These are phyloP conservation scores for Perccottus glenii DNA, from an alignment of 2,113 vertebrate species.

Conservation along the genomic window DNA sequence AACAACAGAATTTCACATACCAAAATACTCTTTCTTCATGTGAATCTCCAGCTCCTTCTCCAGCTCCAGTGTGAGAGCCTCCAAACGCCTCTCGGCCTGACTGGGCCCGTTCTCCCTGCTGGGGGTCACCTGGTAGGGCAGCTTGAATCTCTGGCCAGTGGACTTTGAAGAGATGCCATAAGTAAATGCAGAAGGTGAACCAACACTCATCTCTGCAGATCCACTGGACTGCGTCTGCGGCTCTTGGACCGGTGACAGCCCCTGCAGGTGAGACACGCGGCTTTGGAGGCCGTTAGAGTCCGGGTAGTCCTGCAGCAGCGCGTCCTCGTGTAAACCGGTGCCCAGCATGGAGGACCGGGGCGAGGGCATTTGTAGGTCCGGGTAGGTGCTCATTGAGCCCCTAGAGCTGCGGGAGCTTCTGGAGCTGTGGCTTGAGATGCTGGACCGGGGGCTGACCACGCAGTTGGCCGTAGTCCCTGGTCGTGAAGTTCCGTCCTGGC, in stretches of 20 bases:
- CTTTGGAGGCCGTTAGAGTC: constrained; percentile 74
- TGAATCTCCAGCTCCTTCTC: constrained; percentile 96
- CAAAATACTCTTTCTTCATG: constrained; percentile 96
- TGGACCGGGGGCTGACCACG: constrained; percentile 87
- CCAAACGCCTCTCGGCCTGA: constrained; percentile 91
- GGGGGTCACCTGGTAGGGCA: constrained; percentile 89
- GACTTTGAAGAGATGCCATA: constrained; percentile 76
- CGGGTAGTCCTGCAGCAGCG: constrained; percentile 76
- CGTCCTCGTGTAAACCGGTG: constrained; percentile 79
- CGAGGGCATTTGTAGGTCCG: constrained; percentile 85
- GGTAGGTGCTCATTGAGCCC: constrained; percentile 88
- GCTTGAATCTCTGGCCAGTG: constrained; percentile 82
- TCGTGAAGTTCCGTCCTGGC: constrained; percentile 80
- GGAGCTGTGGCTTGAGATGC: constrained; percentile 91
- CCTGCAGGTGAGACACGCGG: constrained; percentile 76
- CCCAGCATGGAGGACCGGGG: constrained; percentile 84
- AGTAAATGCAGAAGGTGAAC: constrained; percentile 66
- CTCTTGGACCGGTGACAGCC: constrained; percentile 76
- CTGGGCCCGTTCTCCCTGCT: constrained; percentile 89
- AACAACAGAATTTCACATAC: constrained; percentile 77
- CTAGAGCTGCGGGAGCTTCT: constrained; percentile 86
- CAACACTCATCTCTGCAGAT: constrained; percentile 48
- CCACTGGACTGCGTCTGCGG: constrained; percentile 57
- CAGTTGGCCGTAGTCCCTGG: constrained; percentile 72
- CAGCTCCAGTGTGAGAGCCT: constrained; percentile 94